phyloP scores from a whole-genome alignment of 2,113 vertebrate genomes.

The Neogale vison region DNA sequence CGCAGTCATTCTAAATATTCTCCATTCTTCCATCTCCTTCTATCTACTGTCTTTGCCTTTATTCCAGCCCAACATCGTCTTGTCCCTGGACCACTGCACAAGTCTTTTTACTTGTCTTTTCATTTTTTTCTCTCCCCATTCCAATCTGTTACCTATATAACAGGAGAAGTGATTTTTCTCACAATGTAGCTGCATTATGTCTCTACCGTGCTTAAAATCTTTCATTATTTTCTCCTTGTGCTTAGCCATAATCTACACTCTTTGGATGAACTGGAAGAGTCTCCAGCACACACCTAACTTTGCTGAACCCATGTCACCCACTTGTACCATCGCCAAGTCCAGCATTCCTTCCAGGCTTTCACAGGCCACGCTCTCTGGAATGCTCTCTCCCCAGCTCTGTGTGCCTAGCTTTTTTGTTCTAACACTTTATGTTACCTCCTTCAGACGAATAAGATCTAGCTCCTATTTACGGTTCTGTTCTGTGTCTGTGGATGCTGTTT shows the following conservation, averaged over 20 bases:
- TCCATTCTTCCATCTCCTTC: background rate
- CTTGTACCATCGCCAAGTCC: rapidly evolving
- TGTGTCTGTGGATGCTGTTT: background rate
- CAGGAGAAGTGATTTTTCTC: constrained; percentile 1
- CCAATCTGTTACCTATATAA: background rate
- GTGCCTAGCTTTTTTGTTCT: background rate
- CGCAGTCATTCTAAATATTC: background rate
- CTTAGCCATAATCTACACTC: background rate
- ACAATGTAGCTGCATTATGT: background rate
- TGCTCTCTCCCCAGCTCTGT: background rate
- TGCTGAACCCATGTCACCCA: background rate
- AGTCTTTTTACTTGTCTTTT: background rate
- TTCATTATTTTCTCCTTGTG: background rate
- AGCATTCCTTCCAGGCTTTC: background rate
- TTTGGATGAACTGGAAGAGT: background rate
- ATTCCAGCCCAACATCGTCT: background rate
- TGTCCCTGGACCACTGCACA: background rate
- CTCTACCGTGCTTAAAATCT: background rate
- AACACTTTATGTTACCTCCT: background rate
- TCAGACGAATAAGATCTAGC: background rate
- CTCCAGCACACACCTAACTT: rapidly evolving
- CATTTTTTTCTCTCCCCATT: background rate
- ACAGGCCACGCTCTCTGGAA: background rate
- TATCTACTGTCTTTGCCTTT: background rate
- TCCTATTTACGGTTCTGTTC: constrained; percentile 3